Evolutionary conservation across 1,140 invertebrate genomes (phyloP).

Genomic region (Caenorhabditis inopinata): DNA sequence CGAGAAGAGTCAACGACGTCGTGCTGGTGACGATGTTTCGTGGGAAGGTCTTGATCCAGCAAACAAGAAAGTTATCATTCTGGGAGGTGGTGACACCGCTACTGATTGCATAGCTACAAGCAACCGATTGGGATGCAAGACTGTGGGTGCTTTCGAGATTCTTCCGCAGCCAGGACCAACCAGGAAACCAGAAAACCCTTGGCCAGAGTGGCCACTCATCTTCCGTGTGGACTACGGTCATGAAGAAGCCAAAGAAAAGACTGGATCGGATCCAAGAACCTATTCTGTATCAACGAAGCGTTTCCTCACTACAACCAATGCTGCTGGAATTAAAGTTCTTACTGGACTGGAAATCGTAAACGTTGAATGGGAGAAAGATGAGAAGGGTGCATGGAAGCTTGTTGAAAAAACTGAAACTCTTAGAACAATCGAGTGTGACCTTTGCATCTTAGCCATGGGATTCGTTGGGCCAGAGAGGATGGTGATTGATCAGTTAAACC

Average conservation of each 20-base stretch:
- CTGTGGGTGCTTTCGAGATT: conserved; percentile 95
- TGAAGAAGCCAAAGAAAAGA: conserved; percentile 90
- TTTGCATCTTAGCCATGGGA: conserved; percentile 95
- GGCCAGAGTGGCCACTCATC: conserved; percentile 94
- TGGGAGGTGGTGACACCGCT: conserved; percentile 98
- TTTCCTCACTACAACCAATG: conserved; percentile 54
- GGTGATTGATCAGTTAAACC: conserved; percentile 79
- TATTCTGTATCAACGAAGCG: conserved; percentile 86
- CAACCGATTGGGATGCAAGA: conserved; percentile 88
- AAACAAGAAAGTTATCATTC: conserved; percentile 91
- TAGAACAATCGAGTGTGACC: conserved; percentile 77
- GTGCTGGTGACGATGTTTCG: conserved; percentile 75
- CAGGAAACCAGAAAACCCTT: conserved; percentile 80
- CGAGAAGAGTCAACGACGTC: conserved; percentile 93
- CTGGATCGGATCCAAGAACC: conserved; percentile 86
- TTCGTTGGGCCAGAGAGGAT: conserved; percentile 91
- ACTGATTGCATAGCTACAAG: conserved; percentile 98
- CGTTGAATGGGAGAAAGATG: conserved; percentile 90
- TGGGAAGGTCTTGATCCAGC: conserved; percentile 77
- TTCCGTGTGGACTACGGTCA: conserved; percentile 98
- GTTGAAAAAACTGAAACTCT: conserved; percentile 80
- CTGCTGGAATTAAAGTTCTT: conserved; percentile 69
- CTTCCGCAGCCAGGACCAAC: conserved; percentile 82
- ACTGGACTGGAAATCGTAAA: conserved; percentile 83
- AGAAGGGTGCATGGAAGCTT: conserved; percentile 90